Evolutionary conservation across 2,888 invertebrate species (phyloP).

Genomic region (Apoda limacodes): DNA sequence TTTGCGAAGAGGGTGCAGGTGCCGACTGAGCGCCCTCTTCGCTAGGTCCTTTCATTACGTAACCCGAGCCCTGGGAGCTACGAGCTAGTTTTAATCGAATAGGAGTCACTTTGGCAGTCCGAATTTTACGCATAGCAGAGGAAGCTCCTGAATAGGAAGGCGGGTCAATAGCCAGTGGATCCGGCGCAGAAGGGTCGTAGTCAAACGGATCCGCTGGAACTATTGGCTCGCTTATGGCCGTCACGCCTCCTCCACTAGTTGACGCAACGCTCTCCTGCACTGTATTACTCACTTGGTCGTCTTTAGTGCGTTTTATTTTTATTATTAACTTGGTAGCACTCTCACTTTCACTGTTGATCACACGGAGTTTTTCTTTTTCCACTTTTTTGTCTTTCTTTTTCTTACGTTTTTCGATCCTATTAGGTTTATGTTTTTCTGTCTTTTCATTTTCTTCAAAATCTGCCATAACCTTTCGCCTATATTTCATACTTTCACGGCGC

Average conservation of each 20-base stretch:
- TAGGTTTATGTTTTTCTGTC: conserved; percentile 51
- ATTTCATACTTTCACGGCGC: conserved; percentile 89
- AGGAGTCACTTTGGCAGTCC: conserved; percentile 78
- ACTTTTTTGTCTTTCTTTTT: conserved; percentile 67
- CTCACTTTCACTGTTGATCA: conserved; percentile 61
- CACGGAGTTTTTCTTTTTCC: conserved; percentile 67
- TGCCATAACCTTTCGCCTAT: conserved; percentile 84
- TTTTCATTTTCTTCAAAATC: conserved; percentile 81
- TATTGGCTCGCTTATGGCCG: conserved; percentile 39
- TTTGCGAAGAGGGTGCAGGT: conserved; percentile 13
- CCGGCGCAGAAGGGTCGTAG: conserved; percentile 56
- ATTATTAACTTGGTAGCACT: conserved; percentile 82
- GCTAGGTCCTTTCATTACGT: conserved; percentile 65
- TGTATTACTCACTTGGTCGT: conserved; percentile 28
- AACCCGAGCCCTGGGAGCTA: conserved; percentile 81
- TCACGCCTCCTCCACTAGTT: conserved; percentile 28
- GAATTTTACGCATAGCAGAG: conserved; percentile 66
- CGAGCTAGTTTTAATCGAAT: conserved; percentile 87
- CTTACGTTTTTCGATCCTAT: conserved; percentile 53
- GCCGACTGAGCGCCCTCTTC: conserved; percentile 19
- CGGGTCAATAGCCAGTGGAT: conserved; percentile 55
- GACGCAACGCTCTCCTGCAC: conserved; percentile 22
- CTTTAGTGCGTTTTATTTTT: conserved; percentile 73
- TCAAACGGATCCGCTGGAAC: conserved; percentile 52
- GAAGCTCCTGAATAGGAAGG: conserved; percentile 48